phyloP scores from a whole-genome alignment of 2,113 vertebrate species.

The Galemys pyrenaicus region DNA sequence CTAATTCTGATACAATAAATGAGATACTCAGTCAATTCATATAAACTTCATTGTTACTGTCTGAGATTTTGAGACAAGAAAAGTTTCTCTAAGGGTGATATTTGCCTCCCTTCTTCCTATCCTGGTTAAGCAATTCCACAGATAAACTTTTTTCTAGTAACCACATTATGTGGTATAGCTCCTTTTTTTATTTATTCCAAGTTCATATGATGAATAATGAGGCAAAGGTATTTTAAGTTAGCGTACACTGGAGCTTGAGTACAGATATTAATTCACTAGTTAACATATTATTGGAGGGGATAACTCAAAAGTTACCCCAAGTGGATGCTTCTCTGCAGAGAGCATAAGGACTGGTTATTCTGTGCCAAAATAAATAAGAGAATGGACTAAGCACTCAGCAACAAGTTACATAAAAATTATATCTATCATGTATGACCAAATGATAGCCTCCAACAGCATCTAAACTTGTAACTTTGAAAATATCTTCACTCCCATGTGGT shows the following conservation, averaged over 20 bases:
- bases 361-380: background rate
- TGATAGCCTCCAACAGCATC: background rate
- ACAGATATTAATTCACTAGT: background rate
- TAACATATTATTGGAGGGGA: background rate
- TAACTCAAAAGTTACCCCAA: slow-evolving; percentile 43
- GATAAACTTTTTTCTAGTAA: background rate
- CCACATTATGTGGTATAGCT: background rate
- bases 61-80: slow-evolving; percentile 18
- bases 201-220: background rate
- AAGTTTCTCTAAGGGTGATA: background rate
- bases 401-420: background rate
- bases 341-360: background rate
- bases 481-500: background rate
- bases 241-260: background rate
- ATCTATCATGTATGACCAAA: background rate
- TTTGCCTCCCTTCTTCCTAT: slow-evolving; percentile 10
- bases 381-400: background rate
- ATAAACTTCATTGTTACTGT: background rate
- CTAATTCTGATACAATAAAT: background rate
- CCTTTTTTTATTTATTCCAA: slow-evolving; percentile 21
- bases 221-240: background rate
- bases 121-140: background rate
- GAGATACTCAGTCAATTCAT: background rate
- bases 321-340: background rate
- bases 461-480: slow-evolving; percentile 43